Base-by-base conservation (phyloP, 2,888 invertebrate genomes). In the Stramonita haemastoma region DNA sequence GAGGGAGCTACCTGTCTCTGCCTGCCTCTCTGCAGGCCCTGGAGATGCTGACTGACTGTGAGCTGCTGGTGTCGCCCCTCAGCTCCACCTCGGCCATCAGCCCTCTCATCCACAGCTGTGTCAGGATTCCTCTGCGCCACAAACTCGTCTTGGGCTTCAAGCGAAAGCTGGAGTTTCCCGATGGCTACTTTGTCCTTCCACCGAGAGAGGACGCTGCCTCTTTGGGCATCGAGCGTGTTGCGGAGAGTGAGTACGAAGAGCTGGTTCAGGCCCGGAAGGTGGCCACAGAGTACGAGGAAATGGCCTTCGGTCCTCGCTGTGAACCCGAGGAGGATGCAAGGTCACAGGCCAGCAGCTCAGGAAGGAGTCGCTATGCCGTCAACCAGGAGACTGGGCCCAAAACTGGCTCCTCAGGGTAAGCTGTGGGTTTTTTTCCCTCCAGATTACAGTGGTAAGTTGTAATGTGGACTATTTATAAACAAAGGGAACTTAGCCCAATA, bases 111-210 rank as follows among this genome's bases (percentile, higher is more conserved):
- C 88, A 93, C n/a, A 91, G 91, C 26, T 93, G 93, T 90, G 88
- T 93, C n/a, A 81, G 91, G 84, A 91, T 93, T 32, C 93, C 94
- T 4, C 86, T 92, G n/a, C 89, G 94, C n/a, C 93, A 93, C 86
- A 90, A 91, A 26, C 88, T 93, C 77, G 90, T 90, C 79, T 79
- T 94, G 70, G 92, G 92, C 19, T 91, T 92, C 11, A 91, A 92
- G 87, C 91, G 93, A 6, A 91, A 91, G 83, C 91, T 94, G 13
- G 93, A 93, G 19, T 94, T 94, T 88, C 94, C 94, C 29, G 91
- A 93, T n/a, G 91, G 91, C 73, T 94, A 94, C 88, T 94, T 94
- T 85, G 90, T 90, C 70, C 92, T 93, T 87, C 94, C 94, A 8
- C 90, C 92, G 66, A 89, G 90, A 88, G 84, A 89, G 57, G 87